These are phyloP conservation scores for Linurgus olivaceus DNA, from an alignment of 2,797 vertebrate species.

Conservation along the genomic window DNA sequence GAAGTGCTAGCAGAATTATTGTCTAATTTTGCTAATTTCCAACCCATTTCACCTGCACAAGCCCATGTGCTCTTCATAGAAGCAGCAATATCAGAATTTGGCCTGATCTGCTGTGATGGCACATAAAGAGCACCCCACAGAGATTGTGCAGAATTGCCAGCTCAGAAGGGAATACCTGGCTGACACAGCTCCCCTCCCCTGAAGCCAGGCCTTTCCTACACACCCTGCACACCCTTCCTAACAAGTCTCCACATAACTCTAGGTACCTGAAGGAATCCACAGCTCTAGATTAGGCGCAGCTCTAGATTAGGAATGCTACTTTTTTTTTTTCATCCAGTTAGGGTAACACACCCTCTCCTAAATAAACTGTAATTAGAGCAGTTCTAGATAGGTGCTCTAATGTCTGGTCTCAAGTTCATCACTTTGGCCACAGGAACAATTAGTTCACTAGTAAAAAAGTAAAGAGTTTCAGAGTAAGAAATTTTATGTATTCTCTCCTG, in stretches of 20 bases:
- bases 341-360: background rate
- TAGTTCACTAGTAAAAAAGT: background rate
- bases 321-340: background rate
- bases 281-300: background rate
- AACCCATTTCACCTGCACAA: background rate
- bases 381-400: background rate
- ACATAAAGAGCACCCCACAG: background rate
- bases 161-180: background rate
- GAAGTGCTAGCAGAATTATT: background rate
- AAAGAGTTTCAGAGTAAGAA: background rate
- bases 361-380: background rate
- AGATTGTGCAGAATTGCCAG: background rate
- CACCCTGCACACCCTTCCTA: background rate
- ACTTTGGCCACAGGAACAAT: background rate
- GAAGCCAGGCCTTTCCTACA: background rate
- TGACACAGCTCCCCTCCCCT: background rate
- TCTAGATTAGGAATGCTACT: background rate
- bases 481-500: background rate
- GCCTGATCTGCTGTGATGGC: background rate
- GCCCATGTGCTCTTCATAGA: background rate
- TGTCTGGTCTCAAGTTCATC: background rate
- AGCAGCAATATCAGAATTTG: background rate
- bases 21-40: constrained; percentile 4
- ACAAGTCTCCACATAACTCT: background rate
- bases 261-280: background rate